Percentiles rank a stretch among this genome's conserved stretches.
phyloP scores from a whole-genome alignment of 2,797 vertebrate species.

The Eurystomus glaucurus region DNA sequence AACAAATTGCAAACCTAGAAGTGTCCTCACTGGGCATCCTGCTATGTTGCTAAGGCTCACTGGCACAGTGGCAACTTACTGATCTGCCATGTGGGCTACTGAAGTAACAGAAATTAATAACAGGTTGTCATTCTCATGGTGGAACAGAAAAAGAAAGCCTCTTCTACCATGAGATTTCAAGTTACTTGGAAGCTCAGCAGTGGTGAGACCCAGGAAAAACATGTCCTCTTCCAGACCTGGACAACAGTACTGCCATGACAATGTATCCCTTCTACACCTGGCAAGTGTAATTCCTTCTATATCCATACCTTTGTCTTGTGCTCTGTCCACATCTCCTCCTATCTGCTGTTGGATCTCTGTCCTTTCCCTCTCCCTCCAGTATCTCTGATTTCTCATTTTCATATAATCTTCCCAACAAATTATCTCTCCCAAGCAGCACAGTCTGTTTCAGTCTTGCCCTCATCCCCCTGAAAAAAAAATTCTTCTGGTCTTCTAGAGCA shows the following conservation, averaged over 20 bases:
- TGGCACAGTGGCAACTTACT: neutral
- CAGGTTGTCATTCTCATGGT: neutral
- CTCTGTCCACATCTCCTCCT: neutral
- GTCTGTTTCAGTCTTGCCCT: neutral
- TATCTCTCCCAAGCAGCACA: neutral
- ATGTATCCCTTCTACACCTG: fast-evolving
- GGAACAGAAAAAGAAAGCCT: neutral
- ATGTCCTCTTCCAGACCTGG: neutral
- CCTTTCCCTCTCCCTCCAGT: fast-evolving
- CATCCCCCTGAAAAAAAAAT: fast-evolving
- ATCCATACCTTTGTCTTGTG: neutral
- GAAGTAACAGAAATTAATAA: neutral
- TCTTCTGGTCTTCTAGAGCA: neutral
- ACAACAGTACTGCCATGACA: neutral
- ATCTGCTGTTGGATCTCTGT: neutral
- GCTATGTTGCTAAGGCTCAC: neutral
- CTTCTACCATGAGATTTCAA: neutral
- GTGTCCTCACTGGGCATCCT: neutral
- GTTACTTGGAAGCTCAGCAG: neutral
- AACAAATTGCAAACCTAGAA: neutral
- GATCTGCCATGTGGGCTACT: neutral
- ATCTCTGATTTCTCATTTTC: neutral
- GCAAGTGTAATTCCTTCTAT: neutral
- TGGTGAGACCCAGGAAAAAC: fast-evolving
- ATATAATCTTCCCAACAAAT: neutral